Evolutionary conservation across 2,888 invertebrate genomes (phyloP).

Genomic region (Xestobium rufovillosum): DNA sequence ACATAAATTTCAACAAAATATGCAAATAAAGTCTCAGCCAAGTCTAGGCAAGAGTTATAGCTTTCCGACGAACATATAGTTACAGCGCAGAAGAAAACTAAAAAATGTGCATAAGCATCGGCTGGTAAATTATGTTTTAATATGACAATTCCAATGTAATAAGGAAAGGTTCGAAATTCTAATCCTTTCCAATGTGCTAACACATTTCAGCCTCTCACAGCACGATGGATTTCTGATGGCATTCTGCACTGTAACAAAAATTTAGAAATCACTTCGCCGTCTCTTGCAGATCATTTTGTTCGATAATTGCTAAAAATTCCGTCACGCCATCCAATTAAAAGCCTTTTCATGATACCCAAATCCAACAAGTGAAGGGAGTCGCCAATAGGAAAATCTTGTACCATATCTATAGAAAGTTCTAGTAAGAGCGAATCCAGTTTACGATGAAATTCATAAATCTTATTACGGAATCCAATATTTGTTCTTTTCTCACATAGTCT

Average conservation of each 20-base stretch:
- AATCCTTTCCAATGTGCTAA: slow-evolving; percentile 13
- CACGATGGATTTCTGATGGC: slow-evolving; percentile 21
- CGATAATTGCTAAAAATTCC: slow-evolving; percentile 20
- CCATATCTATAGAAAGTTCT: slow-evolving; percentile 25
- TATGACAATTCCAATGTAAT: slow-evolving; percentile 13
- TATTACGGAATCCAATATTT: slow-evolving; percentile 20
- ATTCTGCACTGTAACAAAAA: slow-evolving; percentile 16
- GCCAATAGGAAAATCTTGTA: slow-evolving; percentile 24
- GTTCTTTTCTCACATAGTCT: slow-evolving; percentile 7
- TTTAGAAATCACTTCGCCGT: slow-evolving; percentile 13
- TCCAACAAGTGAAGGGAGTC: slow-evolving; percentile 26
- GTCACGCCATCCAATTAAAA: slow-evolving; percentile 20
- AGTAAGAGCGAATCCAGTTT: slow-evolving; percentile 21
- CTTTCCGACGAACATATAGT: slow-evolving; percentile 12
- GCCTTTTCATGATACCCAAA: slow-evolving; percentile 22
- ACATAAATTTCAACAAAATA: slow-evolving; percentile 14
- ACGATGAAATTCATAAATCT: slow-evolving; percentile 22
- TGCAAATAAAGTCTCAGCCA: slow-evolving; percentile 17
- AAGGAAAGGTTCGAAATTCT: slow-evolving; percentile 15
- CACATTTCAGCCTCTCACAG: no score
- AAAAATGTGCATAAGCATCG: slow-evolving; percentile 15
- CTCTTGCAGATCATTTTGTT: slow-evolving; percentile 13
- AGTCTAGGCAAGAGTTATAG: slow-evolving; percentile 11
- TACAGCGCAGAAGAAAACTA: slow-evolving; percentile 13
- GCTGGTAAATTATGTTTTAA: slow-evolving; percentile 12